These are phyloP conservation scores for Myopa testacea DNA, from an alignment of 2,888 invertebrate species.

Conservation along the genomic window DNA sequence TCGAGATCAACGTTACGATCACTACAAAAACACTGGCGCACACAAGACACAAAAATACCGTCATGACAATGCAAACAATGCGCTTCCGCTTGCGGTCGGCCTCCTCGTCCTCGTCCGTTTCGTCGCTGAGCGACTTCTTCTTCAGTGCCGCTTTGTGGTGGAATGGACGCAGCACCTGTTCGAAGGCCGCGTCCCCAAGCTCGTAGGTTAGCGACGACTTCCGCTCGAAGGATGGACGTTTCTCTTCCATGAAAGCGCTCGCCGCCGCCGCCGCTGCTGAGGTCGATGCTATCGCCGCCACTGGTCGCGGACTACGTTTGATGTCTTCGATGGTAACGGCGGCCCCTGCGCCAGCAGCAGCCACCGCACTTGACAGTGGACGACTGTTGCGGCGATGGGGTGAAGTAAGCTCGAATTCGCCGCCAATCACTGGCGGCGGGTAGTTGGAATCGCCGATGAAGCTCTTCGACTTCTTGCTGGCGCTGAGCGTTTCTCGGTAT, in stretches of 20 bases:
- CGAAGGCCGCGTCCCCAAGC: constrained; percentile 66
- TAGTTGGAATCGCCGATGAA: constrained; percentile 64
- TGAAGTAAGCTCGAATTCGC: constrained; percentile 67
- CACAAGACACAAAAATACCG: constrained; percentile 79
- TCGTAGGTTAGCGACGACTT: constrained; percentile 66
- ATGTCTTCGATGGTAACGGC: constrained; percentile 63
- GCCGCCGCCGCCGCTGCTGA: constrained; percentile 56
- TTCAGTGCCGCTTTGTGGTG: constrained; percentile 63
- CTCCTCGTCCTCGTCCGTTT: constrained; percentile 70
- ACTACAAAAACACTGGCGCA: constrained; percentile 81
- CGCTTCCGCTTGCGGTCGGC: constrained; percentile 77
- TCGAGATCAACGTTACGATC: constrained; percentile 81
- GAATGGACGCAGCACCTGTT: constrained; percentile 66
- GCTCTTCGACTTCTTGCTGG: constrained; percentile 69
- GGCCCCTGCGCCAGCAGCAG: constrained; percentile 54
- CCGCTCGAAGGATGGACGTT: constrained; percentile 66
- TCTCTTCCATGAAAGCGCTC: constrained; percentile 65
- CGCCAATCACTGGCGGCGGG: constrained; percentile 53
- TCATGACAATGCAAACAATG: constrained; percentile 78
- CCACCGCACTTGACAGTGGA: constrained; percentile 61
- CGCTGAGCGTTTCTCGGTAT: constrained; percentile 66
- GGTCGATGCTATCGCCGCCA: constrained; percentile 54
- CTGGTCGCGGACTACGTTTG: constrained; percentile 66
- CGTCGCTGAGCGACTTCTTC: constrained; percentile 69
- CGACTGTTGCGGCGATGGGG: constrained; percentile 68